These are phyloP conservation scores for Heliothis peltigera DNA, from an alignment of 2,888 invertebrate genomes.

Conservation along the genomic window DNA sequence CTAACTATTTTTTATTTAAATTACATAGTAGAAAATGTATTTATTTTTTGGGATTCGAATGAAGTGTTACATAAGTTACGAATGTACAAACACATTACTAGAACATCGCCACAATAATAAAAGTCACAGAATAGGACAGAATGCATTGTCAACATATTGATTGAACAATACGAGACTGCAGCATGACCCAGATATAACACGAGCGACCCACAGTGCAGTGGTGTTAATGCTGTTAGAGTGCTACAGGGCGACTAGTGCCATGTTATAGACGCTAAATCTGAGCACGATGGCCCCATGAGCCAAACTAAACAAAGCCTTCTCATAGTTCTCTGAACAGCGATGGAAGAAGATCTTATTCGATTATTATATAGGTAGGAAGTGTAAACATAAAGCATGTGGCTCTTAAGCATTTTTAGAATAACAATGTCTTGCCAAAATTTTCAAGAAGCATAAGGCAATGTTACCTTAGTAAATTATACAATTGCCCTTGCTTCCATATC, in stretches of 20 bases:
- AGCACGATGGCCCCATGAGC: constrained; percentile 13
- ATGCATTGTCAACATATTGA: constrained; percentile 72
- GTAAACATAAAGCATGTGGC: too few relatives aligned
- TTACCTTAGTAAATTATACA: too few relatives aligned
- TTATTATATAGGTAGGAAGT: too few relatives aligned
- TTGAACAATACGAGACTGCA: constrained; percentile 74
- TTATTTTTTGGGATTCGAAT: too few relatives aligned
- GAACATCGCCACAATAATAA: constrained; percentile 17
- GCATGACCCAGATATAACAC: constrained; percentile 80
- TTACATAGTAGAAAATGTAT: not conserved
- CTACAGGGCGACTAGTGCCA: constrained; percentile 60
- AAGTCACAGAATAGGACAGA: constrained; percentile 34
- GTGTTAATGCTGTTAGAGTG: constrained; percentile 71
- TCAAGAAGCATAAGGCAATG: too few relatives aligned
- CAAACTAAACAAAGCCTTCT: constrained; percentile 1
- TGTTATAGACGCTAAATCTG: constrained; percentile 37
- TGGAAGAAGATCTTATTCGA: too few relatives aligned
- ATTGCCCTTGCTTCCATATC: too few relatives aligned
- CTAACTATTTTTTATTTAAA: not conserved
- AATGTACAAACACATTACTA: constrained; percentile 23
- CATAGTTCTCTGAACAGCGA: not conserved
- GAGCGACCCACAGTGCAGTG: constrained; percentile 76
- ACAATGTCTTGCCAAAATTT: too few relatives aligned
- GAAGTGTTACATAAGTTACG: constrained; percentile 3
- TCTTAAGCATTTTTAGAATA: too few relatives aligned